Conservation (phyloP, 2,113 vertebrate genomes). For the Eulemur macaco region DNA sequence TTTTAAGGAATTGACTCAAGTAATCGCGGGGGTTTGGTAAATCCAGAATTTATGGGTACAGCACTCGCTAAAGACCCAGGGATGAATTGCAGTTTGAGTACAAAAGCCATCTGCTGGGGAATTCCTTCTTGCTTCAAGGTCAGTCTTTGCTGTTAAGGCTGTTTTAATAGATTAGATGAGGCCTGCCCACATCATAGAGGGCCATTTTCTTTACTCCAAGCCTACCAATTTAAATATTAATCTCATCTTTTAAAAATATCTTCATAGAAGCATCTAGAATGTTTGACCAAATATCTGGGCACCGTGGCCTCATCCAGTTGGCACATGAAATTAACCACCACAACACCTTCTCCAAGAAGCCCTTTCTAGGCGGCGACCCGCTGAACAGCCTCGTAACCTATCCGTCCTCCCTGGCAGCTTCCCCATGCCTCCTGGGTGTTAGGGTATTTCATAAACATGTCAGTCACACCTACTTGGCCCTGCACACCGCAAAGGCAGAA, state of each 20-base stretch:
- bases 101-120: neutral
- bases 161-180: neutral
- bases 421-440: neutral
- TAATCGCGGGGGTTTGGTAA: neutral
- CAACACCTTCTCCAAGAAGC: neutral
- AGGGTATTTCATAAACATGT: neutral
- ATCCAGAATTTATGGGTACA: neutral
- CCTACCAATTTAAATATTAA: neutral
- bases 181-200: neutral
- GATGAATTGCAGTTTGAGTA: neutral
- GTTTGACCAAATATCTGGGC: neutral
- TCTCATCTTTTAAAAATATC: neutral
- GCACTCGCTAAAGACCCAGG: neutral
- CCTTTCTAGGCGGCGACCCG: neutral
- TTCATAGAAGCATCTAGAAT: neutral
- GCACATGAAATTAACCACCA: neutral
- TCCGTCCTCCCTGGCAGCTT: neutral
- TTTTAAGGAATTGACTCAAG: neutral
- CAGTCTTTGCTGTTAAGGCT: neutral
- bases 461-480: neutral
- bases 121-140: neutral
- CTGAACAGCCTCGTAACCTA: neutral
- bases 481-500: neutral
- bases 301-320: neutral
- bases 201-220: neutral